Evolutionary conservation across 2,797 vertebrate species (phyloP).

Genomic region (Danio kyathit): DNA sequence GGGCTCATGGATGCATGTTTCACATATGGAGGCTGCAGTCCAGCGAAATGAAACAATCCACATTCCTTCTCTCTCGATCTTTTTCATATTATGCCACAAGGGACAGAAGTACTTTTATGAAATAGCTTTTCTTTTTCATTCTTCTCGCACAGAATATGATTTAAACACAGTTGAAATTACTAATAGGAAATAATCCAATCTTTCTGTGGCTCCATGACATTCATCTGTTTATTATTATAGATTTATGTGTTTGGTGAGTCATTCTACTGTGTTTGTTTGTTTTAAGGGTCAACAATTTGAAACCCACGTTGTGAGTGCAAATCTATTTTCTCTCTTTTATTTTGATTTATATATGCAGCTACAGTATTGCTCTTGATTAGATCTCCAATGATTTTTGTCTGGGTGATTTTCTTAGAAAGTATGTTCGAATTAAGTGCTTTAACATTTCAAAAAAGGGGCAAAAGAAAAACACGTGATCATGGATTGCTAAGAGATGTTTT

Average conservation of each 20-base stretch:
- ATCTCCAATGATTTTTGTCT: not conserved
- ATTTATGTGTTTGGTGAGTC: not conserved
- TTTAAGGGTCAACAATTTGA: not conserved
- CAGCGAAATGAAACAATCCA: conserved; percentile 13
- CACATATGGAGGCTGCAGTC: conserved; percentile 34
- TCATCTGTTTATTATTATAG: not conserved
- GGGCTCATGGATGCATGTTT: conserved; percentile 59
- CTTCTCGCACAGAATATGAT: conserved; percentile 13
- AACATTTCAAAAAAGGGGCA: not conserved
- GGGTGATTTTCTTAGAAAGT: not conserved
- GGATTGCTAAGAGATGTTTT: not conserved
- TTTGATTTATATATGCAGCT: not conserved
- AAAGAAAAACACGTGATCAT: not conserved
- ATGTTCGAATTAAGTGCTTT: not conserved
- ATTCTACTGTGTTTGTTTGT: not conserved
- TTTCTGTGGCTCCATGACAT: not conserved
- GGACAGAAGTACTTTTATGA: conserved; percentile 15
- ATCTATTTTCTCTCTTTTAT: not conserved
- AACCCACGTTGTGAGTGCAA: not conserved
- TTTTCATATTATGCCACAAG: conserved; percentile 16
- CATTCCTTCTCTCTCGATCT: not conserved
- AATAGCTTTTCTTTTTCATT: not conserved
- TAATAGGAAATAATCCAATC: conserved; percentile 20
- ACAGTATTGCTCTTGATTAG: not conserved
- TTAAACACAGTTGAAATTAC: conserved; percentile 2